Evolutionary conservation across 64 coral and sea anemone species (phyloP), one percentile per base, ranked within the genome.

Genomic region (Acropora tenuis): DNA sequence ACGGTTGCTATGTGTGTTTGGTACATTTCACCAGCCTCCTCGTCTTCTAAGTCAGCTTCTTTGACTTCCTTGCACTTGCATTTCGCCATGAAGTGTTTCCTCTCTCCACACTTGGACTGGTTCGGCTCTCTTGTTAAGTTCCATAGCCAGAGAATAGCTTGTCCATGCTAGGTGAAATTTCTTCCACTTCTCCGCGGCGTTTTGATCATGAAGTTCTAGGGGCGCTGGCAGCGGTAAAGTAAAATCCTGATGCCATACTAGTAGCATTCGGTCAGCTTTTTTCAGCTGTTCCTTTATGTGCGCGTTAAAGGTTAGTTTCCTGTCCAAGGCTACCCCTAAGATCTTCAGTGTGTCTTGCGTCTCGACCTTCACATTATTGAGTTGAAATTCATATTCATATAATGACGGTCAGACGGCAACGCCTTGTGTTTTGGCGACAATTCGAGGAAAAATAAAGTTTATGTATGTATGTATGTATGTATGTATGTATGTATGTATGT

Each of bases 111-210:
- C 20, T 89, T 89, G 71, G 58, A 83, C 60, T 42, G 45, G 12
- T 63, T 86, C 73, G 40, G 44, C 12, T 15, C 15, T 63, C 73
- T 86, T 92, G 80, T 86, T 77, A 4, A 92, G 58, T 18, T 92
- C 73, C 43, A 81, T 78, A 2, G 48, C 48, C 6, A 91, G 80
- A 17, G 80, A 16, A 75, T 91, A 91, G 69, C 47, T 84, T 10
- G 10, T 84, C 89, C 89, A 91, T 6, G 47, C 89, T 50, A 75
- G 41, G 8, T 18, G 50, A 71, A 86, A 47, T 69, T 86, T 84
- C 73, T 91, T 84, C 90, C 80, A 91, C 73, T 84, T 91, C 30
- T 91, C 90, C 67, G 90, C 15, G 8, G 90, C 73, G 53, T 86
- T 84, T 47, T 7, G 52, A 46, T 86, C 81, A 42, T 92, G 50